Conservation (phyloP, 2,888 invertebrate genomes). For the Orchesella flavescens region DNA sequence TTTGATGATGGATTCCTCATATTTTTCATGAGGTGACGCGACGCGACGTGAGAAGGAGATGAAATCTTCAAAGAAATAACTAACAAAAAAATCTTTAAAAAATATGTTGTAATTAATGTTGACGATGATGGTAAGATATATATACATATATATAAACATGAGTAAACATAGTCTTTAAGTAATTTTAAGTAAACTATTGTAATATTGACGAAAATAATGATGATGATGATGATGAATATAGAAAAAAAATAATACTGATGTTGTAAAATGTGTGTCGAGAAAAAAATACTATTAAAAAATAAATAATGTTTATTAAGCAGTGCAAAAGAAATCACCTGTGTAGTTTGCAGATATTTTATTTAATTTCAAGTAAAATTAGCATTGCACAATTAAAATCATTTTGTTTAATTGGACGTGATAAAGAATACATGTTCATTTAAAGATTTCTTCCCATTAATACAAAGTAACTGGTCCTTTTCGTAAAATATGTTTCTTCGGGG, state of each 20-base stretch:
- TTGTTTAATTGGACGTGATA: not conserved
- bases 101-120: slow-evolving; percentile 11
- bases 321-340: slow-evolving; percentile 54
- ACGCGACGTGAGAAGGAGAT: too few species aligned
- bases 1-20: too few species aligned
- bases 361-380: too few species aligned
- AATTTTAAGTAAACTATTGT: slow-evolving; percentile 12
- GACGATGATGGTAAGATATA: slow-evolving; percentile 18
- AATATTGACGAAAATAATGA: slow-evolving; percentile 41
- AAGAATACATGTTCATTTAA: not conserved
- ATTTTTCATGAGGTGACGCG: too few species aligned
- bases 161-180: slow-evolving; percentile 2
- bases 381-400: too few species aligned
- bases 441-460: slow-evolving; percentile 65
- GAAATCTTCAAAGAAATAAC: not conserved
- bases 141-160: slow-evolving; percentile 22
- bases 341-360: too few species aligned
- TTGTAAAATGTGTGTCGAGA: slow-evolving; percentile 59
- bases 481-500: slow-evolving; percentile 60
- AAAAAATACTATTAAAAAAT: slow-evolving; percentile 52
- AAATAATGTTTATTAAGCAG: slow-evolving; percentile 63
- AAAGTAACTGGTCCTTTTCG: slow-evolving; percentile 64
- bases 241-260: slow-evolving; percentile 45
- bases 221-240: slow-evolving; percentile 57
- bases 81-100: slow-evolving; percentile 9